These are phyloP conservation scores for Neomicropteryx cornuta DNA, from an alignment of 1,140 invertebrate species.

Conservation along the genomic window DNA sequence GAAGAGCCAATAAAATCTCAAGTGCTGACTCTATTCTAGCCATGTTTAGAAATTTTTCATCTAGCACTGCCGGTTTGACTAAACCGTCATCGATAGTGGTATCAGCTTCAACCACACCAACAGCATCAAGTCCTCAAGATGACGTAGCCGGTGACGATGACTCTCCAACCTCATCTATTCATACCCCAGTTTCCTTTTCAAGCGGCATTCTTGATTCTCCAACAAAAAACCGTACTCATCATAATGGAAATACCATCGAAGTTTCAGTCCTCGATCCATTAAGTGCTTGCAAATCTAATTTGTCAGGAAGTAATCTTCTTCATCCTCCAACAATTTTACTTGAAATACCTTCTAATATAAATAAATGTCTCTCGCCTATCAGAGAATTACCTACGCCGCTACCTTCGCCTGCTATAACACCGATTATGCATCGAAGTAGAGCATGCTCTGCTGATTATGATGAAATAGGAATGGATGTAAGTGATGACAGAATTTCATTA, in stretches of 20 bases:
- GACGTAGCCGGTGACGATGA: slow-evolving; percentile 52
- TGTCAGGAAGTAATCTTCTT: slow-evolving; percentile 41
- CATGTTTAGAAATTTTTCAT: slow-evolving; percentile 58
- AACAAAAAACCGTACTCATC: background rate
- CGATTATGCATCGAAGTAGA: slow-evolving; percentile 38
- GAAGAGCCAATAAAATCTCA: slow-evolving; percentile 42
- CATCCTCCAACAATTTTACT: slow-evolving; percentile 58
- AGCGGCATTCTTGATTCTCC: slow-evolving; percentile 45
- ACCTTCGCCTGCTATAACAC: slow-evolving; percentile 56
- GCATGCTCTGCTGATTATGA: slow-evolving; percentile 28
- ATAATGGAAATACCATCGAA: background rate
- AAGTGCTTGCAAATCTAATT: slow-evolving; percentile 44
- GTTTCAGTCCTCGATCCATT: slow-evolving; percentile 53
- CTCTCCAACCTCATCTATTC: slow-evolving; percentile 45
- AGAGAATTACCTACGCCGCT: slow-evolving; percentile 58
- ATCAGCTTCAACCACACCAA: slow-evolving; percentile 50
- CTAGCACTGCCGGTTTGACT: slow-evolving; percentile 39
- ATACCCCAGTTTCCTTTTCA: slow-evolving; percentile 42
- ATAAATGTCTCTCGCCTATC: slow-evolving; percentile 62
- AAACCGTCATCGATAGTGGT: slow-evolving; percentile 41
- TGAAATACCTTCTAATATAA: slow-evolving; percentile 57
- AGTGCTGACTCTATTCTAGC: slow-evolving; percentile 65
- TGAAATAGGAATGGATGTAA: slow-evolving; percentile 27
- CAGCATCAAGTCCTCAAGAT: slow-evolving; percentile 55
- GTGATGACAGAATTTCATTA: slow-evolving; percentile 28